Evolutionary conservation across 2,888 invertebrate genomes (phyloP), one percentile per base, ranked within the genome.

Genomic region (Drosophila monieri): DNA sequence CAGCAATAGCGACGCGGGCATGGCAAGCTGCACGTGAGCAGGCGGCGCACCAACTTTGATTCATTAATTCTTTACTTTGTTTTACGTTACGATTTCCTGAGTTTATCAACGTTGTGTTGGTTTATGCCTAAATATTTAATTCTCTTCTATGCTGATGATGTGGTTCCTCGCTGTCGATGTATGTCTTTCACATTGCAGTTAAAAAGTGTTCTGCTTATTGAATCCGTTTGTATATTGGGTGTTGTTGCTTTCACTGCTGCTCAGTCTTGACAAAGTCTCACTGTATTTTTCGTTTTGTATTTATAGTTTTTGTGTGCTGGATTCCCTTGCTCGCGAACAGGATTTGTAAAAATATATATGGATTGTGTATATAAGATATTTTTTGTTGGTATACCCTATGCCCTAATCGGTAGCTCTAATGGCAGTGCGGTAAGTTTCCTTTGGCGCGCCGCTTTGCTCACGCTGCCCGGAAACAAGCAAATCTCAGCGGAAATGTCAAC

Each of bases 201-300:
- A 47, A 65, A 58, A 71, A 74, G 32, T 43, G 62, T 58, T 14
- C 60, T 51, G 76, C 57, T 27, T 37, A 30, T 49, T 61, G 70
- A 43, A 39, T 44, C 54, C 32, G 12, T 62, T 56, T 76, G 72
- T 48, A 46, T 47, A 39, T 47, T 47, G 43, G 43, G 43, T 18
- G 30, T 47, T 12, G 5, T 57, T 84, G 68, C 65, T 74, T 73
- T 68, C 68, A 68, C 73, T 76, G 78, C 77, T 78, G 80, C 69
- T 84, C 84, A 85, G 84, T 85, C 84, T 85, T 84, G 78, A 69
- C 78, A 84, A 79, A 85, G 85, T 85, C 85, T 85, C 47, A 25
- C 60, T 61, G 47, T 60, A 47, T 57, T 60, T 60, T 37, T 56
- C 46, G 39, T 57, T 61, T 47, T 57, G 47, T 61, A 54, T 57